A percentile compares a stretch with the other conserved stretches of the same genome.
phyloP scores from a whole-genome alignment of 2,113 vertebrate genomes.

The Ovis canadensis region DNA sequence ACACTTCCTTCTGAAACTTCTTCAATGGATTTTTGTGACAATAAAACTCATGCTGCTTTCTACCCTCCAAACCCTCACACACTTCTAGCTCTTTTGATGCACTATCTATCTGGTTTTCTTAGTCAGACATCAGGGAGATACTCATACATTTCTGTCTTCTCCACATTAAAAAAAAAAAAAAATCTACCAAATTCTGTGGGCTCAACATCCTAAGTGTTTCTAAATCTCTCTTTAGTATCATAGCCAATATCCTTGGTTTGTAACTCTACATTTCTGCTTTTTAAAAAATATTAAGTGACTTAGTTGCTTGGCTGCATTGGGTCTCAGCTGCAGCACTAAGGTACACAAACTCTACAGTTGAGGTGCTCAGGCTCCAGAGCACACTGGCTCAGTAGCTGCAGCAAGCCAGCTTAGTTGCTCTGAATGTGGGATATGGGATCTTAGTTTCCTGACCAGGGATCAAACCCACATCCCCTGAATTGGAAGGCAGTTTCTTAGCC shows the following conservation, averaged over 20 bases:
- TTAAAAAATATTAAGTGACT: background rate
- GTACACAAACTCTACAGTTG: background rate
- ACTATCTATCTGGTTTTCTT: background rate
- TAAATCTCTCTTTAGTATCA: background rate
- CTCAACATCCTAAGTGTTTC: background rate
- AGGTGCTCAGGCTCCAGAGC: background rate
- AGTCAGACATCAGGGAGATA: background rate
- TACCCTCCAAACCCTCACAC: background rate
- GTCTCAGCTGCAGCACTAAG: background rate
- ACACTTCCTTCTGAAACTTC: background rate
- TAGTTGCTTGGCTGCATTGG: background rate
- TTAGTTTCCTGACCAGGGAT: background rate
- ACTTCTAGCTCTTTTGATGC: background rate
- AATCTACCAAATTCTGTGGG: background rate
- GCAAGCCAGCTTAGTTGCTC: background rate
- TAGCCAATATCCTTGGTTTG: background rate
- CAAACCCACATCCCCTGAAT: background rate
- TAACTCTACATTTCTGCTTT: background rate
- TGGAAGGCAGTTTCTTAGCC: background rate
- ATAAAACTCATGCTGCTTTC: background rate
- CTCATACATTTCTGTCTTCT: background rate
- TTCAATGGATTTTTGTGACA: background rate
- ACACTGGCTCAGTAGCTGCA: rapidly evolving
- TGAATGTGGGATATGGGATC: background rate
- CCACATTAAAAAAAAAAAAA: background rate